phyloP scores from a whole-genome alignment of 2,797 vertebrate genomes.

The Orientallactaga sibirica region DNA sequence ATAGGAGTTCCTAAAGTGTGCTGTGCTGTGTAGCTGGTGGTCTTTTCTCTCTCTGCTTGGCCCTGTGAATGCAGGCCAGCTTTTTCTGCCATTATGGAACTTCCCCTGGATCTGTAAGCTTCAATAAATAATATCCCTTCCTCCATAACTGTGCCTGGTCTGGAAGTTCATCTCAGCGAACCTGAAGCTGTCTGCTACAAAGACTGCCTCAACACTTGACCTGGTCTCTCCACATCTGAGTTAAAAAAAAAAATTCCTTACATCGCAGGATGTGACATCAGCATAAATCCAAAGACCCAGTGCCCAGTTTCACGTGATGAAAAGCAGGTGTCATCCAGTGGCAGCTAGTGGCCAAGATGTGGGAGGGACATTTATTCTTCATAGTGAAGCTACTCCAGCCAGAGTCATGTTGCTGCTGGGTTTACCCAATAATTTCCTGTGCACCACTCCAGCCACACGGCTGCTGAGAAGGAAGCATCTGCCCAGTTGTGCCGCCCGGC shows the following conservation, averaged over 20 bases:
- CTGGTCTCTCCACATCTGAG: background rate
- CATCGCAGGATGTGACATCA: background rate
- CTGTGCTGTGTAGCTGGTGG: no score
- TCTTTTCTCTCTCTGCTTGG: no score
- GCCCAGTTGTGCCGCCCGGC: background rate
- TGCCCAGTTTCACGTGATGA: background rate
- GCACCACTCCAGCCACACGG: background rate
- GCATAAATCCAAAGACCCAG: background rate
- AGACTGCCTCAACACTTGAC: background rate
- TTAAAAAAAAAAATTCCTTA: background rate
- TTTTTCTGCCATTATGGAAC: no score
- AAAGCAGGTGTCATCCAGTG: background rate
- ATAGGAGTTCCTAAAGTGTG: no score
- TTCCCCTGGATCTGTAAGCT: no score
- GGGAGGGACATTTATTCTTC: background rate
- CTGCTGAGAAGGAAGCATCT: background rate
- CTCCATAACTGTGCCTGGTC: no score
- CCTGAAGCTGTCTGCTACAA: no score
- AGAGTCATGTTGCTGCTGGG: background rate
- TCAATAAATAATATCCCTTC: no score
- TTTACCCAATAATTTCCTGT: constrained; percentile 11
- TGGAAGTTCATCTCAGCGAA: no score
- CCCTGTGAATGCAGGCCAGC: no score
- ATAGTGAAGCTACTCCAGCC: background rate
- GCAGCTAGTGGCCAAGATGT: background rate